Percentiles rank a stretch among this genome's conserved stretches.
phyloP scores from a whole-genome alignment of 2,113 vertebrate genomes.

The Cichladusa arquata region DNA sequence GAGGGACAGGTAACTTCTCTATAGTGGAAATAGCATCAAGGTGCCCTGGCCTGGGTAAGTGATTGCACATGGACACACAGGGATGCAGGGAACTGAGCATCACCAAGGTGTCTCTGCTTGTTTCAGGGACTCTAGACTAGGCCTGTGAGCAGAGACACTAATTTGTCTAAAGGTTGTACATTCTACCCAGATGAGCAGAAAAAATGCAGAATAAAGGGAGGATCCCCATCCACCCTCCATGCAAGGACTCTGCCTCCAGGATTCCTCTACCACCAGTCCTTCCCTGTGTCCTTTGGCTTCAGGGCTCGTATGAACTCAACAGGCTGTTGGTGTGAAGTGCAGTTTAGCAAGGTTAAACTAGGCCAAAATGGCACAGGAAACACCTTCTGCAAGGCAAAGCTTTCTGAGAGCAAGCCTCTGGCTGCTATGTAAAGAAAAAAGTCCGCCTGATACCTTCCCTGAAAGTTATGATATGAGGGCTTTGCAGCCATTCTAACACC shows the following conservation, averaged over 20 bases:
- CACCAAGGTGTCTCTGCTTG: not conserved
- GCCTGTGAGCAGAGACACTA: not conserved
- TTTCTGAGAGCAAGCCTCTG: not conserved
- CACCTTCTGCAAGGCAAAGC: not conserved
- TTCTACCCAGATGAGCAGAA: not conserved
- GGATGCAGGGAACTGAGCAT: not conserved
- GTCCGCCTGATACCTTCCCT: not conserved
- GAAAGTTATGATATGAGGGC: not conserved
- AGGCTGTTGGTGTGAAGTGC: not conserved
- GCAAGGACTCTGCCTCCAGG: not conserved
- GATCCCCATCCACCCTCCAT: not conserved
- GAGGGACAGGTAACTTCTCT: not conserved
- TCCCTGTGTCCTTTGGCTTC: not conserved
- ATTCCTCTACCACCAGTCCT: not conserved
- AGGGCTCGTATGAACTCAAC: not conserved
- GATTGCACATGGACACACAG: not conserved
- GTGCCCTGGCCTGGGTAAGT: not conserved
- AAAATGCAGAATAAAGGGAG: not conserved
- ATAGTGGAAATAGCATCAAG: fast-evolving
- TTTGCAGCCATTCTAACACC: not conserved
- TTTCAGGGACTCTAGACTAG: not conserved
- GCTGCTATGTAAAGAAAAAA: not conserved
- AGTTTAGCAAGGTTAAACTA: not conserved
- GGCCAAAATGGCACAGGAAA: not conserved
- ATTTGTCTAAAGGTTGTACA: fast-evolving